Base-by-base conservation (phyloP, 2,113 vertebrate genomes). In the Falco punctatus region DNA sequence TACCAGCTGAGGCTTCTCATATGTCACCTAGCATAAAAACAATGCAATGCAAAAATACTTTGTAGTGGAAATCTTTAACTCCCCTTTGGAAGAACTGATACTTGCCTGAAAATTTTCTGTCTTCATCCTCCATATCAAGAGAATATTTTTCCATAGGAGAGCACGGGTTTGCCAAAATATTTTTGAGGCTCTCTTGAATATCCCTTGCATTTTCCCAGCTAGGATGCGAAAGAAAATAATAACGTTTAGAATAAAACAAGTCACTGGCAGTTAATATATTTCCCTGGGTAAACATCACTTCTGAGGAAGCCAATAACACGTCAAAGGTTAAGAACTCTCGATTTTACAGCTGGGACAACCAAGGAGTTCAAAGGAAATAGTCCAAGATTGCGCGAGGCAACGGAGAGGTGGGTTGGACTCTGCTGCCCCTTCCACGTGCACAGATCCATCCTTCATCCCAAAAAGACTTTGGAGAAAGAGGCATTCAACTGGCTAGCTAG, bases 41-140 rank as follows among this genome's bases (percentile, higher is more conserved):
- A 90, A 27, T 0, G 5, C 22, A 28, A 6, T 0, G 0, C 6
- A 26, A 19, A 73, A 81, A 33, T 3, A 6, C 23, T 64, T 3
- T 1, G 2, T 1, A 6, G 69, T 13, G 40, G 55, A 95, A 94
- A 74, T n/a, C 38, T 38, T 33, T 33, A 12, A 38, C 48, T 44
- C 55, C 58, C 67, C 65, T 67, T 33, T 12, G 80, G 77, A 58
- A 73, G 89, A 10, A 8, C 13, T 0, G 1, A 46, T 57, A 97
- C 96, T 96, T 86, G 98, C 99, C 98, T 99, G 98, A 10, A 99
- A 96, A 91, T 94, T 98, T 97, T 98, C 98, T 35, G 97, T 97
- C 92, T 98, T 99, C 95, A 97, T 98, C 94, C 99, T 99, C 98
- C 98, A 99, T 95, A 98, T 98, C 97, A 98, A 98, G 48, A 99